Evolutionary conservation across 2,113 vertebrate genomes (phyloP).

Genomic region (Erythrocercus mccallii): DNA sequence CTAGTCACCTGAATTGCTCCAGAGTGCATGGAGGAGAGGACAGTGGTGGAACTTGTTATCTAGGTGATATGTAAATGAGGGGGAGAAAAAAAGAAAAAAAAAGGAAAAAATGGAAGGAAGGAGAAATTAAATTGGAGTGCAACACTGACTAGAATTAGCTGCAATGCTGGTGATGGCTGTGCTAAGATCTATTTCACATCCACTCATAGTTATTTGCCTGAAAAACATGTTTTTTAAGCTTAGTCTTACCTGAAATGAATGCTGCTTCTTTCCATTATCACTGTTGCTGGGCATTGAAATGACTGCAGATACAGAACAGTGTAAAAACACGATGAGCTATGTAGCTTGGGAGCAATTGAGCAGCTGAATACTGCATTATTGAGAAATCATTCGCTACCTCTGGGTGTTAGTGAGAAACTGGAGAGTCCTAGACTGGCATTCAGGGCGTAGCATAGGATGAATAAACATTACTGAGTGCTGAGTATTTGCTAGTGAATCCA

Average conservation of each 20-base stretch:
- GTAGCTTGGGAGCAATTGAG: conserved; percentile 23
- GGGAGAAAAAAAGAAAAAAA: no score
- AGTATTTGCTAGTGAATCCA: not conserved
- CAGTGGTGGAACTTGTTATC: not conserved
- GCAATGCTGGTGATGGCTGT: not conserved
- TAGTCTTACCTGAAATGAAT: conserved; percentile 2
- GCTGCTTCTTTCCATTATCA: not conserved
- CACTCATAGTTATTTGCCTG: not conserved
- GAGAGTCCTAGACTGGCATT: conserved; percentile 18
- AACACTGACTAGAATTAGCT: not conserved
- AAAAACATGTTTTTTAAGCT: not conserved
- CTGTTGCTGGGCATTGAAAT: conserved; percentile 20
- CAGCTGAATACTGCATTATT: conserved; percentile 36
- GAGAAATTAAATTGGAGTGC: not conserved
- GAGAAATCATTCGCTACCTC: conserved; percentile 46
- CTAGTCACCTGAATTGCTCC: not conserved
- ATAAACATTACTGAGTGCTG: not conserved
- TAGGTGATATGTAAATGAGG: not conserved
- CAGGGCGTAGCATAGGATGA: conserved; percentile 35
- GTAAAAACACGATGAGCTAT: not conserved
- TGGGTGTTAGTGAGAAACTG: conserved; percentile 36
- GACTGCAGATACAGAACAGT: conserved; percentile 31
- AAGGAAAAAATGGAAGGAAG: not conserved
- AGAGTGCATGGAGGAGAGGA: not conserved
- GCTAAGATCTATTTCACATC: not conserved